Percentiles rank a stretch among this genome's conserved stretches.
Conservation (phyloP, 2,113 vertebrate species). For the Xenus cinereus region DNA sequence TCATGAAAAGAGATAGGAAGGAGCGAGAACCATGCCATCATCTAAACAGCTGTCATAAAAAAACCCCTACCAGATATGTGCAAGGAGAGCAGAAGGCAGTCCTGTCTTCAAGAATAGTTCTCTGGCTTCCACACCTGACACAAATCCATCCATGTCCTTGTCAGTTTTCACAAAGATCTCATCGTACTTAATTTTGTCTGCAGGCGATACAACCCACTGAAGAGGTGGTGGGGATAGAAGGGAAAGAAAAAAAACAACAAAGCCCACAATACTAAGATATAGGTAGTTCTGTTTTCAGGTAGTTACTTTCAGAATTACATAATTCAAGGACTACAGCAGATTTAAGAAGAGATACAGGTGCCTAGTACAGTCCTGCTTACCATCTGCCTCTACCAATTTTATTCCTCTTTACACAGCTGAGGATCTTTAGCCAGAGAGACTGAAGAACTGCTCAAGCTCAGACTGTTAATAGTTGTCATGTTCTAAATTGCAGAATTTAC, state of each 20-base stretch:
- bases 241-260: neutral
- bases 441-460: neutral
- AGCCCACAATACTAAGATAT: neutral
- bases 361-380: neutral
- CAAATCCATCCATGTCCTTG: constrained; percentile 93
- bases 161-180: constrained; percentile 95
- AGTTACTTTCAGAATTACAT: neutral
- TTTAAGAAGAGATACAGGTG: neutral
- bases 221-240: neutral
- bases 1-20: neutral
- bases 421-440: neutral
- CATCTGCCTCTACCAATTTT: neutral
- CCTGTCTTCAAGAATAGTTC: constrained; percentile 97
- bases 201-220: constrained; percentile 92
- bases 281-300: neutral
- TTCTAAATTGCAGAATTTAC: neutral
- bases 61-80: constrained; percentile 90
- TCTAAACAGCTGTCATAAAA: neutral
- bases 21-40: neutral
- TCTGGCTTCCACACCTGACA: constrained; percentile 93
- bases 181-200: constrained; percentile 93
- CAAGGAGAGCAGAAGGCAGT: constrained; percentile 87
- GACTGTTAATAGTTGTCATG: neutral
- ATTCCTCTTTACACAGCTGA: neutral
- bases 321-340: neutral